Evolutionary conservation across 2,113 vertebrate species (phyloP).

Genomic region (Sylvicapra grimmia): DNA sequence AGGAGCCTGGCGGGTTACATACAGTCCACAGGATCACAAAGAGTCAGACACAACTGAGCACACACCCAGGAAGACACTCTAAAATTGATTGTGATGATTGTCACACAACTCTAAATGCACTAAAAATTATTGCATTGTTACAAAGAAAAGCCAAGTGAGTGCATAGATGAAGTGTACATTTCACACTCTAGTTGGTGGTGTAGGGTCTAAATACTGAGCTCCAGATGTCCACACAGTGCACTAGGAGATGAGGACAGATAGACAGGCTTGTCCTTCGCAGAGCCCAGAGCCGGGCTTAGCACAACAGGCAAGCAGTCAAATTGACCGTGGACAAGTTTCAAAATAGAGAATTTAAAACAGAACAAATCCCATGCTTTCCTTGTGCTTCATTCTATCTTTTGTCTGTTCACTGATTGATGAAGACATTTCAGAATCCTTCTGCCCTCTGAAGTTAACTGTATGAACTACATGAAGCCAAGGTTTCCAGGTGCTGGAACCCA

Average conservation of each 20-base stretch:
- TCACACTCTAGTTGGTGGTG: not conserved
- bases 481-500: not conserved
- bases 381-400: not conserved
- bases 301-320: not conserved
- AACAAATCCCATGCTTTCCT: not conserved
- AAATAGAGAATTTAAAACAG: not conserved
- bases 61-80: not conserved
- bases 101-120: not conserved
- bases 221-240: accelerated
- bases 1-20: not conserved
- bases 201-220: not conserved
- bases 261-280: not conserved
- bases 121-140: not conserved
- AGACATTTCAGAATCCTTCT: not conserved
- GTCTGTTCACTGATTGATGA: not conserved
- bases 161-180: not conserved
- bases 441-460: not conserved
- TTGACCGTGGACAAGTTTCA: not conserved
- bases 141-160: not conserved
- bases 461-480: not conserved
- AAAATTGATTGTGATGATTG: not conserved
- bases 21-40: not conserved
- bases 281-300: not conserved
- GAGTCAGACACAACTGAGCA: not conserved
- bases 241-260: not conserved